Evolutionary conservation across 2,113 vertebrate species (phyloP).

Genomic region (Trachemys scripta): DNA sequence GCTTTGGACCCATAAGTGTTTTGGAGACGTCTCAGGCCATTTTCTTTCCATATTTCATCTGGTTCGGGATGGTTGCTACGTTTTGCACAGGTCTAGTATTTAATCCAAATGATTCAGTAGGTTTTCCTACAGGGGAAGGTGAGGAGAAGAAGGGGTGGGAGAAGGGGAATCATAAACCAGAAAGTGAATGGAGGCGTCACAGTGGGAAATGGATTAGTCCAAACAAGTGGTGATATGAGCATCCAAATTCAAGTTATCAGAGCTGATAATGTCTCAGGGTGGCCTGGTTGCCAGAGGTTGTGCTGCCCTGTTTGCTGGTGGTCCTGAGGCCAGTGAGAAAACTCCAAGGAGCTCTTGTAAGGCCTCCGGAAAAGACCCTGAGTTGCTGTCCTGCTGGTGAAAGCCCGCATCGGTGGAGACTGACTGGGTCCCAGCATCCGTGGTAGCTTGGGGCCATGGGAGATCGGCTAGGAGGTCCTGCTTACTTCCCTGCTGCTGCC

Average conservation of each 20-base stretch:
- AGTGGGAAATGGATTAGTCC: not conserved
- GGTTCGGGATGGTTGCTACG: not conserved
- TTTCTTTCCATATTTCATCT: not conserved
- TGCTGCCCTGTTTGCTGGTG: not conserved
- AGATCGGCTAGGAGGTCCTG: not conserved
- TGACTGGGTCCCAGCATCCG: not conserved
- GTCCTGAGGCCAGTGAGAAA: not conserved
- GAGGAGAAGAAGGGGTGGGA: not conserved
- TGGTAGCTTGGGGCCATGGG: not conserved
- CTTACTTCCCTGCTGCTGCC: not conserved
- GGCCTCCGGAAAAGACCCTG: not conserved
- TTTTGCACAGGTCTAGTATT: not conserved
- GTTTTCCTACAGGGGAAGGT: not conserved
- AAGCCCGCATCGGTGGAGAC: not conserved
- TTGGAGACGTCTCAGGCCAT: not conserved
- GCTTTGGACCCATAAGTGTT: not conserved
- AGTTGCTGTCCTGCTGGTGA: fast-evolving
- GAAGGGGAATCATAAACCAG: not conserved
- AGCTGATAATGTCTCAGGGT: not conserved
- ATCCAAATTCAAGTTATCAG: not conserved
- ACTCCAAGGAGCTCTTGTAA: not conserved
- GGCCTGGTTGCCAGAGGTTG: too few relatives aligned
- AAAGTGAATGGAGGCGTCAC: not conserved
- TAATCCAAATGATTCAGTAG: not conserved
- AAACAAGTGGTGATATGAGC: not conserved